Conservation (phyloP, 2,888 invertebrate genomes). For the Eupsilia transversa region DNA sequence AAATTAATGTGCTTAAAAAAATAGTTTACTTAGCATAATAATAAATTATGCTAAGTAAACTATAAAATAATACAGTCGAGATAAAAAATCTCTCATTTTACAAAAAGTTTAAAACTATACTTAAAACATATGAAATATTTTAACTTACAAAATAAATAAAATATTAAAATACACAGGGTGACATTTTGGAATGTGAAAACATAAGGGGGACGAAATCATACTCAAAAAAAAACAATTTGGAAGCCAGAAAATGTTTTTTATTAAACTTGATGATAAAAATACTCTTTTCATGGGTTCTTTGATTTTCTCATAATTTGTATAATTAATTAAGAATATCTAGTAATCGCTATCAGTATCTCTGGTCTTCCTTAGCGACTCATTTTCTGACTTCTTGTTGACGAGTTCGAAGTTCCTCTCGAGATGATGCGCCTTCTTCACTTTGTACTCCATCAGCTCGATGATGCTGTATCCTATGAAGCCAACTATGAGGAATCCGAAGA, state of each 20-base stretch:
- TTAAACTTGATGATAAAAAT: background rate
- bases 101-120: conserved; percentile 1
- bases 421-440: conserved; percentile 82
- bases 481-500: conserved; percentile 92
- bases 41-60: too few relatives aligned
- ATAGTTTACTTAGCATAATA: too few relatives aligned
- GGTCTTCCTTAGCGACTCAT: conserved; percentile 65
- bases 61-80: too few relatives aligned
- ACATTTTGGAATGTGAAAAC: background rate
- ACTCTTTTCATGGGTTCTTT: background rate
- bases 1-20: too few relatives aligned
- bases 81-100: too few relatives aligned
- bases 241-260: too few relatives aligned
- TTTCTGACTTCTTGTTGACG: conserved; percentile 77
- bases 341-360: conserved; percentile 37
- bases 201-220: too few relatives aligned
- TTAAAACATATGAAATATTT: background rate
- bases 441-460: conserved; percentile 91
- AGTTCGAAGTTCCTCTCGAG: conserved; percentile 85
- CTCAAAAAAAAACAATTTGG: too few relatives aligned
- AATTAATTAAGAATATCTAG: conserved; percentile 5
- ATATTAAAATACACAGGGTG: background rate
- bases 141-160: background rate
- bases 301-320: background rate
- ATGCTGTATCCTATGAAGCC: conserved; percentile 94